phyloP scores from a whole-genome alignment of 2,888 invertebrate genomes.

The Mythimna loreyi region DNA sequence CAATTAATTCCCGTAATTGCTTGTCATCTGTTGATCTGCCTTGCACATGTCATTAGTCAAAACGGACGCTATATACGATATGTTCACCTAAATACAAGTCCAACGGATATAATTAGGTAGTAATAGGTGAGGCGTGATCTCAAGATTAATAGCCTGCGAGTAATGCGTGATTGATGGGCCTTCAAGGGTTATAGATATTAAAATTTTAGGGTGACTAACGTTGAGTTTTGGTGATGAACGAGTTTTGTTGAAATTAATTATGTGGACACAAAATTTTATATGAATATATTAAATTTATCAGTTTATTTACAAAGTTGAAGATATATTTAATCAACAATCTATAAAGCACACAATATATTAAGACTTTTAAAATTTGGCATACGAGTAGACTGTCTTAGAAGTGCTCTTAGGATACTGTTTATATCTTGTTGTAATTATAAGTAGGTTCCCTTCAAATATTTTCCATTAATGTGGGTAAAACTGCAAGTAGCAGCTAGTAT shows the following conservation, averaged over 20 bases:
- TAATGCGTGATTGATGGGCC: conserved; percentile 70
- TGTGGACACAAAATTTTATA: neutral
- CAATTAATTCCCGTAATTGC: conserved; percentile 87
- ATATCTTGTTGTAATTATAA: too few species aligned
- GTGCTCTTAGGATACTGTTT: too few species aligned
- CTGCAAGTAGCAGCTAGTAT: too few species aligned
- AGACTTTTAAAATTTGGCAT: neutral
- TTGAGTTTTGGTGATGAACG: conserved; percentile 33
- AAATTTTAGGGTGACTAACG: conserved; percentile 44
- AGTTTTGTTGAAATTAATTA: conserved; percentile 18
- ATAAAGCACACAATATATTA: too few species aligned
- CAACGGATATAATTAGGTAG: conserved; percentile 72
- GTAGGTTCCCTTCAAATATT: too few species aligned
- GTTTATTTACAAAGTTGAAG: too few species aligned
- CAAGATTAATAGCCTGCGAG: conserved; percentile 73
- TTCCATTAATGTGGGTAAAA: too few species aligned
- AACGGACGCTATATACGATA: conserved; percentile 68
- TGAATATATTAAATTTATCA: too few species aligned
- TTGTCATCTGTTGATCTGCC: conserved; percentile 86
- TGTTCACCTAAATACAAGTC: conserved; percentile 66
- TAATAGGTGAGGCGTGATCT: conserved; percentile 79
- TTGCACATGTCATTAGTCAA: conserved; percentile 84
- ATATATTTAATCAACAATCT: too few species aligned
- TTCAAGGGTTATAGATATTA: conserved; percentile 59
- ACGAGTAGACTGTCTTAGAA: too few species aligned